Conservation (phyloP, 2,888 invertebrate genomes). For the Parnassius glacialis region DNA sequence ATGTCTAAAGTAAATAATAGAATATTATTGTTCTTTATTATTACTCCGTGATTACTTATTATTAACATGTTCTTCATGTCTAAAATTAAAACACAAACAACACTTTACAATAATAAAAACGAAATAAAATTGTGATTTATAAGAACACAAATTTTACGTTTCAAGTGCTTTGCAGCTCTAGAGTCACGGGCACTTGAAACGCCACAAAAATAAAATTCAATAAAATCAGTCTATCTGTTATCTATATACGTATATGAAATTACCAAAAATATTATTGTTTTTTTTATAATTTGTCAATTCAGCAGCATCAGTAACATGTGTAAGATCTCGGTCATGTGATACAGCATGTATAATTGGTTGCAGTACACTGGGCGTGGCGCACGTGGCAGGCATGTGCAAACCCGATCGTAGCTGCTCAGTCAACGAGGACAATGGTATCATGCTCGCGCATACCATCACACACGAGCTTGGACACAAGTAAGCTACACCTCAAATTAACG, state of each 20-base stretch:
- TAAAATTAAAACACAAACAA: too few species aligned
- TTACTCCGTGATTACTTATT: too few species aligned
- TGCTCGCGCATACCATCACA: conserved; percentile 93
- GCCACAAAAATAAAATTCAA: too few species aligned
- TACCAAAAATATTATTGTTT: too few species aligned
- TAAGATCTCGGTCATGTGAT: conserved; percentile 2
- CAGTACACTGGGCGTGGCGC: conserved; percentile 92
- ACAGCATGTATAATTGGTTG: conserved; percentile 36
- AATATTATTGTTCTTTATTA: too few species aligned
- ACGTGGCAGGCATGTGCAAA: conserved; percentile 94
- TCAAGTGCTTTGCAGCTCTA: too few species aligned
- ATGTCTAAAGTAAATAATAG: too few species aligned
- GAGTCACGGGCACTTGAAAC: not conserved
- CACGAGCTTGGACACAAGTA: conserved; percentile 97
- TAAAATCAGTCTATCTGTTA: too few species aligned
- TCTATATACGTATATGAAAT: not conserved
- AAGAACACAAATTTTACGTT: too few species aligned
- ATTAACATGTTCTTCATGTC: too few species aligned
- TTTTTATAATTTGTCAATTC: conserved; percentile 1
- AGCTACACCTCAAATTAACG: conserved; percentile 47
- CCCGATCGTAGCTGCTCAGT: conserved; percentile 92
- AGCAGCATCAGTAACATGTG: conserved; percentile 1
- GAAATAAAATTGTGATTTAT: too few species aligned
- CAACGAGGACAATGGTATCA: conserved; percentile 94
- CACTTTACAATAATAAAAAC: too few species aligned